Conservation (phyloP, 2,113 vertebrate species). For the Alaudala cheleensis region DNA sequence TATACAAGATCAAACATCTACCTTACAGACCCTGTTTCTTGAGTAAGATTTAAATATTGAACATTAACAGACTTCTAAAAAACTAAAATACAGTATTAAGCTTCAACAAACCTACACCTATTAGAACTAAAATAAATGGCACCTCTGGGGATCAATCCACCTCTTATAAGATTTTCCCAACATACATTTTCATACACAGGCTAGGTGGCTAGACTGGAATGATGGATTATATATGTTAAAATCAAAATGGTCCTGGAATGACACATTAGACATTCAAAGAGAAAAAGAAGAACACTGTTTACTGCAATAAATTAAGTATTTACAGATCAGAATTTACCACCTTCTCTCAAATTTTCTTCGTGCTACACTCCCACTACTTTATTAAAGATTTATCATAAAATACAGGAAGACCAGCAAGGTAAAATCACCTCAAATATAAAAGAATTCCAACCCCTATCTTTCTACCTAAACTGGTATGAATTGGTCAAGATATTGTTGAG, state of each 20-base stretch:
- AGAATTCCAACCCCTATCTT: neutral
- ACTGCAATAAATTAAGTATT: neutral
- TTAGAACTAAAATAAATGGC: neutral
- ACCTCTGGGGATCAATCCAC: neutral
- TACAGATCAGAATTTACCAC: neutral
- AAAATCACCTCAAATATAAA: neutral
- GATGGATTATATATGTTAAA: neutral
- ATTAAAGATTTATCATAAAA: neutral
- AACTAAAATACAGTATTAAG: neutral
- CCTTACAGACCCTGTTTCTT: neutral
- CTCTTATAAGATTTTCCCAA: neutral
- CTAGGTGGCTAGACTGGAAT: neutral
- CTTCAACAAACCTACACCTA: neutral
- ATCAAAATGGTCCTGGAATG: slow-evolving; percentile 9
- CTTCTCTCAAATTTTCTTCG: neutral
- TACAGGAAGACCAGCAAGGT: neutral
- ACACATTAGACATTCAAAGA: neutral
- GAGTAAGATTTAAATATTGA: neutral
- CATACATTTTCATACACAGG: neutral
- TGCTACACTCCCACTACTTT: neutral
- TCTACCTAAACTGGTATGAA: neutral
- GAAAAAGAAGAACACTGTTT: neutral
- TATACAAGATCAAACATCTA: neutral
- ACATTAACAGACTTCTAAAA: neutral
- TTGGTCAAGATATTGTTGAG: neutral